Evolutionary conservation across 2,888 invertebrate species (phyloP).

Genomic region (Cataglyphis livida): DNA sequence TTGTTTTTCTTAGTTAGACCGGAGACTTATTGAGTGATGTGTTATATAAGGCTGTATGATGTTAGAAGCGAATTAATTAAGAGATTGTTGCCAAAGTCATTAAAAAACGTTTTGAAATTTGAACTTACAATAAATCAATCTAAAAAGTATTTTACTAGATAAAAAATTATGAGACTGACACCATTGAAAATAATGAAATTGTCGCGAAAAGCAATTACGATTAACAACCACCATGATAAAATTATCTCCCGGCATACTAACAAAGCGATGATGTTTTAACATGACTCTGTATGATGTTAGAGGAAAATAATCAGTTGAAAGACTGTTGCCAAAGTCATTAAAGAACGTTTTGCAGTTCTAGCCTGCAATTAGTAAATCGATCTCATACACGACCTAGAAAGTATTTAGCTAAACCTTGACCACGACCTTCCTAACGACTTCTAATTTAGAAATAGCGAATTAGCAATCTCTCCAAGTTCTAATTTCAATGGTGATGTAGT

Average conservation of each 20-base stretch:
- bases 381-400: constrained; percentile 9
- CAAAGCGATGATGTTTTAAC: neutral
- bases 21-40: too few relatives aligned
- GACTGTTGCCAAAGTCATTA: constrained; percentile 15
- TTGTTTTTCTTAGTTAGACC: too few relatives aligned
- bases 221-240: neutral
- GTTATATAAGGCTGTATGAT: neutral
- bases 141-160: constrained; percentile 13
- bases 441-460: constrained; percentile 30
- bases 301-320: constrained; percentile 18
- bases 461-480: constrained; percentile 34
- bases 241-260: neutral
- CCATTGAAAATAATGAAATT: constrained; percentile 4
- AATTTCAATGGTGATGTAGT: constrained; percentile 35
- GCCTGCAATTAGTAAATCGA: constrained; percentile 7
- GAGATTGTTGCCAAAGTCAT: constrained; percentile 3
- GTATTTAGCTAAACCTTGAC: constrained; percentile 39
- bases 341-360: constrained; percentile 17
- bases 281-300: neutral
- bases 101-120: constrained; percentile 21
- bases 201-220: constrained; percentile 25
- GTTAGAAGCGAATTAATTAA: constrained; percentile 3
- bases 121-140: constrained; percentile 9
- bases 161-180: neutral
- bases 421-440: constrained; percentile 30